Conservation (phyloP, 2,797 vertebrate genomes). For the Anguilla marmorata region DNA sequence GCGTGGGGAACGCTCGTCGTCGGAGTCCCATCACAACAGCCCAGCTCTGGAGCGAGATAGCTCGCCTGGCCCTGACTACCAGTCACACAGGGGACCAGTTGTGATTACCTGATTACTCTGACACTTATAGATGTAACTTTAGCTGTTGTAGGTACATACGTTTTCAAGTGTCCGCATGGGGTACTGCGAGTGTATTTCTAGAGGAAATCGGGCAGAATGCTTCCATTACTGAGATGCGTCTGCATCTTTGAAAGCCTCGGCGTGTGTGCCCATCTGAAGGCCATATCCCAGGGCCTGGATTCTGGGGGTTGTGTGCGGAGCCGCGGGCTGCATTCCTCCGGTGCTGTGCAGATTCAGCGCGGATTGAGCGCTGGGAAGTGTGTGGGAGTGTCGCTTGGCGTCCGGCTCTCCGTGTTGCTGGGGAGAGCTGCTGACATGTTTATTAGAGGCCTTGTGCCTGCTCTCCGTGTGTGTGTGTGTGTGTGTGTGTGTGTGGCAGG, state of each 20-base stretch:
- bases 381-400: neutral
- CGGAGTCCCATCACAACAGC: neutral
- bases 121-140: neutral
- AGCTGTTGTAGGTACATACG: neutral
- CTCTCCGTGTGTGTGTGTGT: neutral
- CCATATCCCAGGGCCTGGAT: neutral
- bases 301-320: neutral
- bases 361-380: neutral
- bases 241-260: neutral
- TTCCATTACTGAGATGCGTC: neutral
- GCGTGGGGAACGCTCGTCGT: neutral
- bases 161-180: too few species aligned
- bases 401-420: neutral
- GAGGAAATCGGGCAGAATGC: neutral
- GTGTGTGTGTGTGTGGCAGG: neutral
- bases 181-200: neutral
- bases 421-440: neutral
- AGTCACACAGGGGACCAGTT: too few species aligned
- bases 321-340: neutral
- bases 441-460: neutral
- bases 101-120: too few species aligned
- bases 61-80: neutral
- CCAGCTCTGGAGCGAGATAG: neutral
- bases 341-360: neutral
- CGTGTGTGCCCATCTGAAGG: neutral